Percentiles rank a stretch among this genome's conserved stretches.
These are phyloP conservation scores for Lytechinus variegatus DNA, from an alignment of 35 echinoderm and acorn worm species.

Conservation along the genomic window DNA sequence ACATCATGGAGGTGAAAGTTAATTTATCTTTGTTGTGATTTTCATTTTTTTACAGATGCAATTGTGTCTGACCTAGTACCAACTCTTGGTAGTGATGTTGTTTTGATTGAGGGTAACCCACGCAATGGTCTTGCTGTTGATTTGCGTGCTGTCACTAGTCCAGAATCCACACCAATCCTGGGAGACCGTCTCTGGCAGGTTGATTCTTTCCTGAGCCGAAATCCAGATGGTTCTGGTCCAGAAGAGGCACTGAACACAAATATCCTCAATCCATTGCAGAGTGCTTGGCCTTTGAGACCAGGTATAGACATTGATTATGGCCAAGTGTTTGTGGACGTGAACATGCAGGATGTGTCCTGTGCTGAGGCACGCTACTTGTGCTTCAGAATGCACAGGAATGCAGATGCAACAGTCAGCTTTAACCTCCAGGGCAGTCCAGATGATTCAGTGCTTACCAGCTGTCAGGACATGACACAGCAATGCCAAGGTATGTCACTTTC, in stretches of 20 bases:
- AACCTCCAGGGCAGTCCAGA: conserved; percentile 73
- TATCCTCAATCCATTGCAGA: conserved; percentile 61
- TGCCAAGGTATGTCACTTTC: conserved; percentile 69
- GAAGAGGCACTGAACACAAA: conserved; percentile 55
- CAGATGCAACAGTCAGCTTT: conserved; percentile 68
- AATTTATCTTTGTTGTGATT: neutral
- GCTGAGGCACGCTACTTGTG: conserved; percentile 73
- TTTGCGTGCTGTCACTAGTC: conserved; percentile 49
- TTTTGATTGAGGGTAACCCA: conserved; percentile 64
- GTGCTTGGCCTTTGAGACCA: conserved; percentile 56
- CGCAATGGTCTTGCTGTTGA: conserved; percentile 57
- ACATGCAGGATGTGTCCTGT: conserved; percentile 72
- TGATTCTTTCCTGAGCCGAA: conserved; percentile 64
- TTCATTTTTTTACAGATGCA: conserved; percentile 68
- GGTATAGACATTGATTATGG: conserved; percentile 67
- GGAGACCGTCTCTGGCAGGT: conserved; percentile 84
- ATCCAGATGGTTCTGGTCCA: conserved; percentile 58
- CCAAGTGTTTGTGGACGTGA: conserved; percentile 58
- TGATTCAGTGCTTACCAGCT: conserved; percentile 63
- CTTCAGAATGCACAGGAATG: conserved; percentile 68
- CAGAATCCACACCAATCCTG: conserved; percentile 59
- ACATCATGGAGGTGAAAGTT: neutral
- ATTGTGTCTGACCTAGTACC: conserved; percentile 64
- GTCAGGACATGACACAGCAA: conserved; percentile 65
- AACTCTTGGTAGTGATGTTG: conserved; percentile 41